phyloP scores from a whole-genome alignment of 2,113 vertebrate species.

The Parus major region DNA sequence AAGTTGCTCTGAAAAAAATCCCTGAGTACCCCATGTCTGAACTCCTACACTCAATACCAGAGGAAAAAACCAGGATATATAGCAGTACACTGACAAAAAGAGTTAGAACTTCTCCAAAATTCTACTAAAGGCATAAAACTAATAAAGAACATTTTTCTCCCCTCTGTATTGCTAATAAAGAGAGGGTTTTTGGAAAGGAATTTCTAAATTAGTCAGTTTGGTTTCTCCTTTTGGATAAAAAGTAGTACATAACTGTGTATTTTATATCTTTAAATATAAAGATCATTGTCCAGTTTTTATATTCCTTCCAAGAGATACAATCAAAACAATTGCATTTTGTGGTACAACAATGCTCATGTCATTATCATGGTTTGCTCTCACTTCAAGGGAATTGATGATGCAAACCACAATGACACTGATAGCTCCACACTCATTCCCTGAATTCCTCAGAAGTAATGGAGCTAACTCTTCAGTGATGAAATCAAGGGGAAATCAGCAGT shows the following conservation, averaged over 20 bases:
- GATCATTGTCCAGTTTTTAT: background rate
- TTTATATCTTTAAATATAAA: background rate
- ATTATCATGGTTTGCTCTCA: background rate
- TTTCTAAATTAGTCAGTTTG: background rate
- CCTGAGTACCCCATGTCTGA: background rate
- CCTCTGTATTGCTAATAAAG: background rate
- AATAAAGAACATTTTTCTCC: background rate
- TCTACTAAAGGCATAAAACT: background rate
- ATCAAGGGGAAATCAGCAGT: background rate
- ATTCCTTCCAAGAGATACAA: background rate
- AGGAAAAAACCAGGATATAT: background rate
- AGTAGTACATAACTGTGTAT: background rate
- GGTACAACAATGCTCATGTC: background rate
- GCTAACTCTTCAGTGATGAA: background rate
- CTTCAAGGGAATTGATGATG: background rate
- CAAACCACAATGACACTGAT: background rate
- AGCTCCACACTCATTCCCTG: background rate
- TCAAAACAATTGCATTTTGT: background rate
- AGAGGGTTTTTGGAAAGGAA: rapidly evolving
- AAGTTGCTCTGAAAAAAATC: background rate
- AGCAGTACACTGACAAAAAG: background rate
- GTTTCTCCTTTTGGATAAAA: background rate
- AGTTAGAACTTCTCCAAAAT: background rate
- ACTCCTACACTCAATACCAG: background rate
- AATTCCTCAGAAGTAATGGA: background rate